Conservation (phyloP, 2,113 vertebrate genomes). For the Rhegmatorhina hoffmannsi region DNA sequence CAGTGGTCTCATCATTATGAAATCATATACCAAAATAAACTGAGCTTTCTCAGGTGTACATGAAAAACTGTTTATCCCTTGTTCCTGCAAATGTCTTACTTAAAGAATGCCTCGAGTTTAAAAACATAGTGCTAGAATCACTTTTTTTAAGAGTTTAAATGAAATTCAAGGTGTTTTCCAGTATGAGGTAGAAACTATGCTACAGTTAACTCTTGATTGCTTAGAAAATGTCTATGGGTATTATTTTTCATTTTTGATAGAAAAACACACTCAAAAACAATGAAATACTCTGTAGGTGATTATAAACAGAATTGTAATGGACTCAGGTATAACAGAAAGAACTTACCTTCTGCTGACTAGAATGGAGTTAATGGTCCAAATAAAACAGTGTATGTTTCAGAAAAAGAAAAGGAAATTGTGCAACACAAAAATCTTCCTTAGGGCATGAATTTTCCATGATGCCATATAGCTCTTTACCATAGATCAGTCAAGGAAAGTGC, state of each 20-base stretch:
- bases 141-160: neutral
- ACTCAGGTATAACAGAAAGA: neutral
- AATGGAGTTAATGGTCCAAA: neutral
- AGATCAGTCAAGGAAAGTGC: neutral
- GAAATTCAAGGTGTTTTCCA: neutral
- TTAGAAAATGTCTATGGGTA: neutral
- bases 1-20: neutral
- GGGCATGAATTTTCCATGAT: neutral
- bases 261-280: neutral
- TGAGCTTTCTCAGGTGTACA: neutral
- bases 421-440: neutral
- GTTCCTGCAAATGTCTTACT: neutral
- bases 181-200: neutral
- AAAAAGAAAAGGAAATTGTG: neutral
- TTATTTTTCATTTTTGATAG: neutral
- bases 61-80: neutral
- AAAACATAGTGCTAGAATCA: neutral
- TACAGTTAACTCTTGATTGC: neutral
- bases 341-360: neutral
- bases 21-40: neutral
- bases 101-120: neutral
- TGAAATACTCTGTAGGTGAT: neutral
- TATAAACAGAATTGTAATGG: neutral
- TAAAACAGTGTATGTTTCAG: neutral
- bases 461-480: neutral